Conservation (phyloP, 2,113 vertebrate species). For the Eurypyga helias region DNA sequence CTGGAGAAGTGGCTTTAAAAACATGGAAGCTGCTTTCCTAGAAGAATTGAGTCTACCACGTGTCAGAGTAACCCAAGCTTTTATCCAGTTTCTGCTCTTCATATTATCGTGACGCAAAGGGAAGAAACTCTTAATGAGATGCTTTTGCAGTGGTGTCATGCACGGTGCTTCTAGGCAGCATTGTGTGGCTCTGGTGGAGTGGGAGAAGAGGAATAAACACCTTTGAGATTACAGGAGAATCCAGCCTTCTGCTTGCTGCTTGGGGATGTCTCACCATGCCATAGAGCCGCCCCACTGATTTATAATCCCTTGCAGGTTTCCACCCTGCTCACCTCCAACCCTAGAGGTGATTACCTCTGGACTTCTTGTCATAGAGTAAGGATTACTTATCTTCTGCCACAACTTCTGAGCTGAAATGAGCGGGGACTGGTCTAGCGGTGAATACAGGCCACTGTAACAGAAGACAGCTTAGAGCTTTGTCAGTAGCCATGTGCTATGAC, state of each 20-base stretch:
- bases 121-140: not conserved
- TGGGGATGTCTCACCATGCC: not conserved
- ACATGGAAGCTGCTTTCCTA: not conserved
- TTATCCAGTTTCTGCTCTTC: not conserved
- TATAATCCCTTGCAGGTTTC: not conserved
- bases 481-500: not conserved
- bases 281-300: not conserved
- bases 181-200: not conserved
- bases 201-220: conserved; percentile 22
- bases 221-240: not conserved
- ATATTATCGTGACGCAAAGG: not conserved
- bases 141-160: not conserved
- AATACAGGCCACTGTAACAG: not conserved
- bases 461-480: not conserved
- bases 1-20: not conserved
- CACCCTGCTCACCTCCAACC: not conserved
- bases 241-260: not conserved
- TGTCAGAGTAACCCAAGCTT: not conserved
- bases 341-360: not conserved
- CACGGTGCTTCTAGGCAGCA: conserved; percentile 25
- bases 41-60: not conserved
- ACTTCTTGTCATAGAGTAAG: not conserved
- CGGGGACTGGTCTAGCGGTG: not conserved
- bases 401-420: not conserved
- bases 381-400: not conserved